Percentiles rank a stretch among this genome's conserved stretches.
Evolutionary conservation across 2,797 vertebrate genomes (phyloP).

Genomic region (Anguilla anguilla): DNA sequence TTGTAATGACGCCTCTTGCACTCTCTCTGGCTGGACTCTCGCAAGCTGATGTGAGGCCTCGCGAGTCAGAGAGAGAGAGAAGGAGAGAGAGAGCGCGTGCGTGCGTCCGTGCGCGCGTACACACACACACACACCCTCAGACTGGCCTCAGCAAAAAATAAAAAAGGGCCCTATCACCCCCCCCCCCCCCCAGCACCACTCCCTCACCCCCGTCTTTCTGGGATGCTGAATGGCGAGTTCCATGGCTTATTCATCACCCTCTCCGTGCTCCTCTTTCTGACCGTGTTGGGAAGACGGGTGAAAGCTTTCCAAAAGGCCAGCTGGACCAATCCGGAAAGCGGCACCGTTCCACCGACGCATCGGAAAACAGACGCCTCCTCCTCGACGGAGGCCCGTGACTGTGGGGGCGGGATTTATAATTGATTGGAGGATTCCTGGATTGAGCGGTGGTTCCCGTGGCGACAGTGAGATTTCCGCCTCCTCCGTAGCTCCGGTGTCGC

Average conservation of each 20-base stretch:
- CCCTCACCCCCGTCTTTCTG: background rate
- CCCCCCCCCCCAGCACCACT: background rate
- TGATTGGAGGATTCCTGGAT: slow-evolving; percentile 1
- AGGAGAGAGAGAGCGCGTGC: too few relatives aligned
- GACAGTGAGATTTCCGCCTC: background rate
- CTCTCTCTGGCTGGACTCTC: too few relatives aligned
- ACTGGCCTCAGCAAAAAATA: too few relatives aligned
- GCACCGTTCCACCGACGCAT: slow-evolving; percentile 42
- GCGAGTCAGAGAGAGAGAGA: too few relatives aligned
- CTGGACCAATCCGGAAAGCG: slow-evolving; percentile 33
- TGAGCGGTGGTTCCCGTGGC: background rate
- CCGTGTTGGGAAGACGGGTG: slow-evolving; percentile 37
- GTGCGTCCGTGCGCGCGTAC: too few relatives aligned
- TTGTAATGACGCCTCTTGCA: too few relatives aligned
- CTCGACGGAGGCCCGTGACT: background rate
- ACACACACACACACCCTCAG: too few relatives aligned
- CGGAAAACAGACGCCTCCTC: slow-evolving; percentile 6
- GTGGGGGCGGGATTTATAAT: slow-evolving; percentile 1
- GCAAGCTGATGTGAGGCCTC: background rate
- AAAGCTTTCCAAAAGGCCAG: slow-evolving; percentile 38
- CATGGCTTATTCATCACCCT: slow-evolving; percentile 69
- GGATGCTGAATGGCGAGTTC: slow-evolving; percentile 48
- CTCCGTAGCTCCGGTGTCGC: background rate
- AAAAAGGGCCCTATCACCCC: too few relatives aligned
- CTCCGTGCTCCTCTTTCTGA: slow-evolving; percentile 5